These are phyloP conservation scores for Leptopterna dolabrata DNA, from an alignment of 2,888 invertebrate species.

Conservation along the genomic window DNA sequence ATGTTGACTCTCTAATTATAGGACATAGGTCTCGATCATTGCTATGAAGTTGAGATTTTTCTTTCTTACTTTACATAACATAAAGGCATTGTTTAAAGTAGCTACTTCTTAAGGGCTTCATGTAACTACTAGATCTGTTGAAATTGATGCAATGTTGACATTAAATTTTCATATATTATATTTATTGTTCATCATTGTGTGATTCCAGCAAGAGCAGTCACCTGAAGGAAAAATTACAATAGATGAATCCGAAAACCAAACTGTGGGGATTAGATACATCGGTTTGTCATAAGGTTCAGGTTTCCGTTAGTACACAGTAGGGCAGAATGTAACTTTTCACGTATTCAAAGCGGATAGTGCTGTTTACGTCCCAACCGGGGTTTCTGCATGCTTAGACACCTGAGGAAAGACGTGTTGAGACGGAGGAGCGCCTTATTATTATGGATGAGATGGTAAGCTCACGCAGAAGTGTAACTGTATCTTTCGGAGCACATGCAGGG, in stretches of 20 bases:
- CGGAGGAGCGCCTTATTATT: background rate
- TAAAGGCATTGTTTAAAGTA: no score
- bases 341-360: slow-evolving; percentile 34
- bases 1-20: no score
- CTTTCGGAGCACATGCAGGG: background rate
- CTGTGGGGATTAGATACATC: background rate
- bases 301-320: background rate
- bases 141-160: no score
- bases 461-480: background rate
- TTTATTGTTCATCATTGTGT: no score
- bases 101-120: no score
- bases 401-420: slow-evolving; percentile 24
- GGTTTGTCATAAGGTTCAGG: background rate
- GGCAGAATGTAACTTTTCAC: slow-evolving; percentile 10
- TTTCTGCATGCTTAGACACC: slow-evolving; percentile 2
- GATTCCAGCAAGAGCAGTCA: no score
- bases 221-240: no score
- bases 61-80: no score
- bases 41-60: no score
- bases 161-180: no score
- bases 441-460: slow-evolving; percentile 38
- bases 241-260: background rate
- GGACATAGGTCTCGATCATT: no score
- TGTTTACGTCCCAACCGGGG: slow-evolving; percentile 7
- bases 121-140: no score